Base-by-base conservation (phyloP, 2,888 invertebrate species). In the Acronicta leporina region DNA sequence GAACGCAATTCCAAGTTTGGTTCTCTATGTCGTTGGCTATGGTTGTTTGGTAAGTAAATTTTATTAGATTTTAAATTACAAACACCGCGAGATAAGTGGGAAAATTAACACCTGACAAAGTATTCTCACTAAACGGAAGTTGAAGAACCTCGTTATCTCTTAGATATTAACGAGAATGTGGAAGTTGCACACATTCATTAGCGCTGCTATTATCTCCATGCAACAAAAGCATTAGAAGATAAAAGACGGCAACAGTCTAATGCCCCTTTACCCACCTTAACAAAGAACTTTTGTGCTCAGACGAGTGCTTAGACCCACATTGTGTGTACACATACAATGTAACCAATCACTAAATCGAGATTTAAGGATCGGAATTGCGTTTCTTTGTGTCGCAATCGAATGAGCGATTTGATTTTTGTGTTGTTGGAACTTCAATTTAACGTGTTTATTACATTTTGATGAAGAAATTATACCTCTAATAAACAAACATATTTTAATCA, bases 181-280 rank as follows among this genome's bases (percentile, higher is more conserved):
- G 20, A 47, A 13, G 42, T 40, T 68, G 69, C 63, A 67, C 46
- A 48, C 58, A 27, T 56, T 67, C 60, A 68, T 74, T 59, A 73
- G 48, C 43, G 38, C 43, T 11, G 30, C 43, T 57, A 49, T 68
- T 55, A 59, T 60, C 27, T 7, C 16, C 53, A 64, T 43, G 48
- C 55, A 63, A 73, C 69, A 73, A 74, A 68, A 44, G 50, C 46
- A 65, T 77, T 54, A 63, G 11, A 46, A 69, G 47, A 76, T 62
- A 73, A 76, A 68, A 57, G 42, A 8, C 14, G 13, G 25, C 35
- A 40, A 55, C 41, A 52, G 51, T 25, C 13, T 46, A 41, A 33
- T 25, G 38, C 43, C 42, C 33, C 49, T 16, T 49, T 55, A 54
- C 51, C 33, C 13, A 13, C 27, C 41, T 53, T 15, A 33, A 59